Evolutionary conservation across 2,113 vertebrate species (phyloP).

Genomic region (Telmatochromis bifrenatus): DNA sequence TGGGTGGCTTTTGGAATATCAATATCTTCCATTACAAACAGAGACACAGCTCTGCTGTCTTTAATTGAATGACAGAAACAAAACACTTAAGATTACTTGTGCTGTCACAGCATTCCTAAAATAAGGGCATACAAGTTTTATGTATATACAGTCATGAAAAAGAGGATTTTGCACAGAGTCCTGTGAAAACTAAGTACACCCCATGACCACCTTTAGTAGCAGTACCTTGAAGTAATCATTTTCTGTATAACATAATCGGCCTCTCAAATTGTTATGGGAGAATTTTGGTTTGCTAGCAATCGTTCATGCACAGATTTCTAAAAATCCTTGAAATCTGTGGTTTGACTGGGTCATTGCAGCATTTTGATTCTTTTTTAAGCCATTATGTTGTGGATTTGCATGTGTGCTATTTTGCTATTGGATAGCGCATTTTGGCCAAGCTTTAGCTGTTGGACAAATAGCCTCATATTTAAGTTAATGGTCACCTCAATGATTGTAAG

Average conservation of each 20-base stretch:
- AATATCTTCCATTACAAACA: conserved; percentile 11
- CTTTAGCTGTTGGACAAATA: not conserved
- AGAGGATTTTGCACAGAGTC: not conserved
- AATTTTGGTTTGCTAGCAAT: not conserved
- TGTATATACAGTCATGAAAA: not conserved
- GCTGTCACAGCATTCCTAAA: not conserved
- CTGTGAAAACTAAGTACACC: not conserved
- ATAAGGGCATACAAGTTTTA: not conserved
- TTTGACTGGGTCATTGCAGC: not conserved
- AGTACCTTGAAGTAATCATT: not conserved
- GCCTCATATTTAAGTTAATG: not conserved
- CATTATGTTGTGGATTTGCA: not conserved
- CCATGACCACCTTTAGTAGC: not conserved
- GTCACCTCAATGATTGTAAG: not conserved
- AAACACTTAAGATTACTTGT: not conserved
- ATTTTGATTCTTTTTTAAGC: not conserved
- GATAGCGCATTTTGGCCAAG: not conserved
- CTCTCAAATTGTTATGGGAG: fast-evolving
- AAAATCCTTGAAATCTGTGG: not conserved
- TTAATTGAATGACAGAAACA: not conserved
- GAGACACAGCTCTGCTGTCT: not conserved
- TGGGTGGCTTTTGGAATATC: not conserved
- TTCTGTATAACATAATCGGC: not conserved
- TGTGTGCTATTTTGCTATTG: not conserved
- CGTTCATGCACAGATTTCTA: not conserved